phyloP scores from a whole-genome alignment of 2,888 invertebrate species.

The Tinea trinotella region DNA sequence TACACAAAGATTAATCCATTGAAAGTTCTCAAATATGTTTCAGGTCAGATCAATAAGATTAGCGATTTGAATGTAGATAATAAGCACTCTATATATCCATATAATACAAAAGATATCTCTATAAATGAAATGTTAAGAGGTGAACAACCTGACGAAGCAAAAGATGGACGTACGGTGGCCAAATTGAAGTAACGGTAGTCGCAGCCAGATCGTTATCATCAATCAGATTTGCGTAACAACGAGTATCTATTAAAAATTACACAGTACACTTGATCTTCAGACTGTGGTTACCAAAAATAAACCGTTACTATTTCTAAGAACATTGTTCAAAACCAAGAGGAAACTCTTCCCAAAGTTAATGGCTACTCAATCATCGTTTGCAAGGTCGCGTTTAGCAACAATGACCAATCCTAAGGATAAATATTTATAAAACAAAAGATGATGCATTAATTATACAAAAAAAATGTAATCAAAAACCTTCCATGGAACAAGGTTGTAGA shows the following conservation, averaged over 20 bases:
- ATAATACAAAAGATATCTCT: constrained; percentile 5
- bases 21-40: background rate
- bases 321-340: too few species aligned
- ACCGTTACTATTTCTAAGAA: background rate
- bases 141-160: constrained; percentile 39
- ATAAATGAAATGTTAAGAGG: constrained; percentile 28
- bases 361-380: background rate
- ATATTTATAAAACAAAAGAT: background rate
- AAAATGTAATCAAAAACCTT: background rate
- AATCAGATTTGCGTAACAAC: constrained; percentile 70
- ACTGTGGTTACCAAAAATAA: background rate
- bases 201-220: constrained; percentile 58
- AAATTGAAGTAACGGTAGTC: constrained; percentile 64
- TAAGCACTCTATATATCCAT: constrained; percentile 3
- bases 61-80: constrained; percentile 1
- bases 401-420: background rate
- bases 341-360: background rate
- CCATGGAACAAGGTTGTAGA: constrained; percentile 29
- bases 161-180: constrained; percentile 50
- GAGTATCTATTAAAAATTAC: constrained; percentile 63
- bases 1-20: constrained; percentile 3
- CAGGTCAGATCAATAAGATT: constrained; percentile 5
- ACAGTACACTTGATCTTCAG: constrained; percentile 36
- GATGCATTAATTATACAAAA: background rate
- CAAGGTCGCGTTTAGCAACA: background rate